phyloP scores from a whole-genome alignment of 2,113 vertebrate species.

The Apodemus sylvaticus region DNA sequence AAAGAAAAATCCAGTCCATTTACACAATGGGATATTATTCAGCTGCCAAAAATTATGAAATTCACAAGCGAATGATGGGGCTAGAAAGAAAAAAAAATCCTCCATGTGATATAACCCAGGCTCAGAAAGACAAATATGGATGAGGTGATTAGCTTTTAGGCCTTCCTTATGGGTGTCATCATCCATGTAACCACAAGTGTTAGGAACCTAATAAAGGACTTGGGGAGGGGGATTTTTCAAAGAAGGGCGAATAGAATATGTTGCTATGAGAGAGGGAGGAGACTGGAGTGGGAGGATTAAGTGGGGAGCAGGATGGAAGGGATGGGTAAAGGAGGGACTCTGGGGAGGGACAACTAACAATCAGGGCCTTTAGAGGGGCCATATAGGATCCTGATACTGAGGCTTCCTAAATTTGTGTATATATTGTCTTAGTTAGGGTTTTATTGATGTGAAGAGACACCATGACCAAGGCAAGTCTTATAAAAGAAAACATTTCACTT shows the following conservation, averaged over 20 bases:
- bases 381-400: neutral
- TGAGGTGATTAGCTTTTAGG: neutral
- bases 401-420: neutral
- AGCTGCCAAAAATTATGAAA: neutral
- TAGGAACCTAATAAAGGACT: neutral
- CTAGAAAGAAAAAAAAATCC: neutral
- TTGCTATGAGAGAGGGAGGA: neutral
- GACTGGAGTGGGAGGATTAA: neutral
- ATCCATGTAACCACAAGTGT: neutral
- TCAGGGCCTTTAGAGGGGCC: neutral
- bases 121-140: too few relatives aligned
- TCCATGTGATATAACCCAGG: neutral
- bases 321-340: neutral
- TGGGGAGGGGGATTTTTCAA: neutral
- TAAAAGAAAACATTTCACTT: too few relatives aligned
- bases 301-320: neutral
- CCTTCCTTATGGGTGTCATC: neutral
- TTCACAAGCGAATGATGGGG: neutral
- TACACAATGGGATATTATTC: neutral
- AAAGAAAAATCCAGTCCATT: neutral
- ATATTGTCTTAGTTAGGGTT: neutral
- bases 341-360: neutral
- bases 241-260: neutral
- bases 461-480: too few relatives aligned
- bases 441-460: too few relatives aligned